These are phyloP conservation scores for Aphelinus atriplicis DNA, from an alignment of 1,140 invertebrate genomes.

Conservation along the genomic window DNA sequence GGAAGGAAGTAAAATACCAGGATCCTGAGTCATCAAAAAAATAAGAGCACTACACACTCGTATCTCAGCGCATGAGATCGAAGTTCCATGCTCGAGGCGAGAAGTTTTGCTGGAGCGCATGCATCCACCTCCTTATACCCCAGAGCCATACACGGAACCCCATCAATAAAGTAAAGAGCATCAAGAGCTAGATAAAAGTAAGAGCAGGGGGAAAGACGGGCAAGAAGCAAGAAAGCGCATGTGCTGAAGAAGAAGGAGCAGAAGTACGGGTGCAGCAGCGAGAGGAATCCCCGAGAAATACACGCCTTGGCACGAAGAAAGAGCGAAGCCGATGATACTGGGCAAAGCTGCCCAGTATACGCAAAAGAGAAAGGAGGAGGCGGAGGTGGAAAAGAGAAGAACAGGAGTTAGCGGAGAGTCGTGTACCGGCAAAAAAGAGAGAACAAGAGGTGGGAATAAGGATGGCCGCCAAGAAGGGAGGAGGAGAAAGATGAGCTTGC, in stretches of 20 bases:
- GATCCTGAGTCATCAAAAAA: too few species aligned
- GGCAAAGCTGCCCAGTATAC: neutral
- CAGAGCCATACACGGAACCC: neutral
- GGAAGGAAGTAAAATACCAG: too few species aligned
- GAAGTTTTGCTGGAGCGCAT: neutral
- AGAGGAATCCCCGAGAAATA: slow-evolving; percentile 30
- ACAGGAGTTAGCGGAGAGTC: slow-evolving; percentile 10
- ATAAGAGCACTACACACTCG: too few species aligned
- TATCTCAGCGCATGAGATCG: slow-evolving; percentile 4
- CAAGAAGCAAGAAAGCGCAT: slow-evolving; percentile 28
- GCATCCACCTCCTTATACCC: too few species aligned
- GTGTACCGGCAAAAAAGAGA: slow-evolving; percentile 18
- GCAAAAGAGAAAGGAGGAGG: slow-evolving; percentile 27
- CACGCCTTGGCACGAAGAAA: slow-evolving; percentile 9
- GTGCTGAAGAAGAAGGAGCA: slow-evolving; percentile 38
- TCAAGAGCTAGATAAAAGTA: neutral
- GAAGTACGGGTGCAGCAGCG: neutral
- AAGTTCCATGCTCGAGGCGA: slow-evolving; percentile 6
- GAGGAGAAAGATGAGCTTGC: neutral
- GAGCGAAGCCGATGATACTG: neutral
- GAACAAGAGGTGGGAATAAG: slow-evolving; percentile 15
- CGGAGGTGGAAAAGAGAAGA: neutral
- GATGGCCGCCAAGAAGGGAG: slow-evolving; percentile 7
- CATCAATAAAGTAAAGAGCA: slow-evolving; percentile 10
- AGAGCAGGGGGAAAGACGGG: neutral